Base-by-base conservation (phyloP, 2,797 vertebrate genomes). In the Platalea minor region DNA sequence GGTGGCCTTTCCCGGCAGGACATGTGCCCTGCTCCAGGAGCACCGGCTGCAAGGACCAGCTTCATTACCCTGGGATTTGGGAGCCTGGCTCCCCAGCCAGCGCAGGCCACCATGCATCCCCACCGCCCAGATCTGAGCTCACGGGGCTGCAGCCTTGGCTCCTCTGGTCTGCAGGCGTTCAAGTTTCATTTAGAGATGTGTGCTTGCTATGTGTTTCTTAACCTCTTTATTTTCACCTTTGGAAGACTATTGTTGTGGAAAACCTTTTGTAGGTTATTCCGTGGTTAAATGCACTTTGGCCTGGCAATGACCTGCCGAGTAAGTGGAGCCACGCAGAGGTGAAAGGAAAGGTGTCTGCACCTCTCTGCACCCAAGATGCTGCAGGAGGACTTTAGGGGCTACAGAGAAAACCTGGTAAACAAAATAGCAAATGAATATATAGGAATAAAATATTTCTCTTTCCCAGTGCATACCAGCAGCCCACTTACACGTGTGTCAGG, bases 201-300 rank as follows among this genome's bases (percentile, higher is more conserved):
- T 1, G 5, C 5, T 80, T 9, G 0, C 46, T 76, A 35, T 0
- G 0, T 51, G 33, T 35, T 88, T 79, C 65, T 69, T n/a, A 48
- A 77, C 23, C 23, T 61, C 37, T 54, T 63, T 15, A 54, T 37
- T 64, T 54, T 63, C 35, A 46, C 23, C 16, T 85, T 76, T 18
- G 59, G 24, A 79, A 50, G 11, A 50, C 45, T 45, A 5, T 39
- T 85, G 72, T 53, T 79, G 54, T 28, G 23, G 41, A 80, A n/a
- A 83, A 65, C 5, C 4, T 69, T 92, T 14, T 56, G 18, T 53
- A 19, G 10, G 12, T 4, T 3, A 0, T 70, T 85, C 29, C 1
- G 0, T 28, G 19, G 7, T 63, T 81, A 70, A 51, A 75, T 5
- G 3, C 4, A 63, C 33, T 91, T 84, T 57, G 48, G 28, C 33